Evolutionary conservation across 2,113 vertebrate genomes (phyloP), one percentile per base, ranked within the genome.

Genomic region (Zeus faber): DNA sequence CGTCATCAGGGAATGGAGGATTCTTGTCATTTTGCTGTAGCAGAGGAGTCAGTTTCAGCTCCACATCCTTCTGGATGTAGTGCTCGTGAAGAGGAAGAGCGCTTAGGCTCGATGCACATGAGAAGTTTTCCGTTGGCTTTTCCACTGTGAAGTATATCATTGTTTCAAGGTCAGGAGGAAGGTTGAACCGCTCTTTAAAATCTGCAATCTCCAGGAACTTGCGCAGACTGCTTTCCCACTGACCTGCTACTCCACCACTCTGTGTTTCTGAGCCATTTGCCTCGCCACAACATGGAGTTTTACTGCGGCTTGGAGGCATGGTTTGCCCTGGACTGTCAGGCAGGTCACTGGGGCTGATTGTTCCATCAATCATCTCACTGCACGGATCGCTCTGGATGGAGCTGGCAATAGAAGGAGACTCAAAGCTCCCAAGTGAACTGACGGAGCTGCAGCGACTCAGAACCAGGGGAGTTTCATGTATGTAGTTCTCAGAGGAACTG

Each of bases 361-460:
- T 96, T 58, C 96, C 96, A 0, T 96, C 97, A 49, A 95, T 91
- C 92, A 97, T 95, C 70, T 95, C 97, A 0, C 97, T 99, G 83
- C 95, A 97, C 0, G 96, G 97, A 68, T 99, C 97, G 0, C 97
- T 99, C 70, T 93, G 93, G 75, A 99, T 94, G n/a, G 97, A 99
- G 83, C 96, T 99, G 71, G 93, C 97, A 1, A 99, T 97, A 56
- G 95, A 98, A 0, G 91, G 93, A 54, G 93, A 95, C 76, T 98
- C 96, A 1, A 98, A 99, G 79, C 95, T 98, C 52, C 94, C 95
- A 60, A 99, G 68, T 0, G 97, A 99, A 73, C 96, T 99, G 55
- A 99, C 95, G 0, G 97, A 99, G 72, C 97, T 99, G 76, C 97
- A 99, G 59, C 97, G 94, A 58, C 95, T 98, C 90, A 99, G 92